Conservation (phyloP, 2,888 invertebrate species). For the Plusia festucae region DNA sequence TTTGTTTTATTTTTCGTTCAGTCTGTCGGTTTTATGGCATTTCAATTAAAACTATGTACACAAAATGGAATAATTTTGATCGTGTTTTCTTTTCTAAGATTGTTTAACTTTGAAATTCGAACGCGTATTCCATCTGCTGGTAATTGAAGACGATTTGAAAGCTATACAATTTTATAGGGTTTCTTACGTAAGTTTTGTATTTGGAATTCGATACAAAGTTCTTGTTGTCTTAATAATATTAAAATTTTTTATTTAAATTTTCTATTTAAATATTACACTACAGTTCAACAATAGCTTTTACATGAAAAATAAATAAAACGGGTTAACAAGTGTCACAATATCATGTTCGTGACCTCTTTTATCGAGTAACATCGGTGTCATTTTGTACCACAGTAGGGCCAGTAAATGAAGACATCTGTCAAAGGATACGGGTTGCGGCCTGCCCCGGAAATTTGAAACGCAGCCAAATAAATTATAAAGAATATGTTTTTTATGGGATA, state of each 20-base stretch:
- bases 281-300: no score
- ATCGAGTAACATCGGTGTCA: conserved; percentile 46
- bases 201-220: neutral
- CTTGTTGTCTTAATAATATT: no score
- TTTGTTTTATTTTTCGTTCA: conserved; percentile 14
- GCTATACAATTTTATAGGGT: conserved; percentile 4
- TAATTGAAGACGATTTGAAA: conserved; percentile 1
- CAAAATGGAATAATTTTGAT: neutral
- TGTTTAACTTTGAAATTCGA: neutral
- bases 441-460: conserved; percentile 68
- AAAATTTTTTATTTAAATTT: no score
- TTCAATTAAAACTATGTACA: conserved; percentile 9
- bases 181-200: conserved; percentile 4
- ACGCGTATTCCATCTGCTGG: conserved; percentile 1
- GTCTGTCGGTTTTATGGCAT: conserved; percentile 2
- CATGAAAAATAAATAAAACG: neutral
- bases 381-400: conserved; percentile 52
- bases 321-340: conserved; percentile 19
- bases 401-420: conserved; percentile 69
- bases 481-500: conserved; percentile 43
- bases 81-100: neutral
- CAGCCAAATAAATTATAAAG: conserved; percentile 64
- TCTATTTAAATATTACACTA: no score
- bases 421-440: conserved; percentile 53
- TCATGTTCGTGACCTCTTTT: conserved; percentile 40